These are phyloP conservation scores for Oligia latruncula DNA, from an alignment of 2,888 invertebrate species.

Conservation along the genomic window DNA sequence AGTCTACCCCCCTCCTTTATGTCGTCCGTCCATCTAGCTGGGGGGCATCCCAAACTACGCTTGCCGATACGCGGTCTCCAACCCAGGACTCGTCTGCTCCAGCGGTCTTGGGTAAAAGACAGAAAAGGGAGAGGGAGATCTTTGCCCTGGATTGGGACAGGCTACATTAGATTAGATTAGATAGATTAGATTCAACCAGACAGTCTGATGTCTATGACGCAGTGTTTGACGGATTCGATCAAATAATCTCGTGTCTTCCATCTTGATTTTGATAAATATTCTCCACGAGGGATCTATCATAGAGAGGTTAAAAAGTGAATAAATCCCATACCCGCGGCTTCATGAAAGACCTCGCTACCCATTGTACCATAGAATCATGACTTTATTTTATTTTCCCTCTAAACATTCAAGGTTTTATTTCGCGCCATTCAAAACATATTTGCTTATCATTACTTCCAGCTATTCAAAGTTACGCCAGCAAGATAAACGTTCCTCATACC, in stretches of 20 bases:
- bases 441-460: slow-evolving; percentile 56
- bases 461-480: slow-evolving; percentile 50
- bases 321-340: not conserved
- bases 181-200: not conserved
- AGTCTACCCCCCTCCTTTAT: too few relatives aligned
- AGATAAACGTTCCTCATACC: slow-evolving; percentile 63
- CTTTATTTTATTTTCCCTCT: slow-evolving; percentile 22
- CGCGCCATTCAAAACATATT: slow-evolving; percentile 58
- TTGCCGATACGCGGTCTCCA: too few relatives aligned
- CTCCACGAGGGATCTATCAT: not conserved
- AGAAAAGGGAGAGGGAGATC: too few relatives aligned
- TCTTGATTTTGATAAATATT: not conserved
- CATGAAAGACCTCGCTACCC: slow-evolving; percentile 10
- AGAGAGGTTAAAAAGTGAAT: not conserved
- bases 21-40: too few relatives aligned
- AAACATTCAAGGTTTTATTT: slow-evolving; percentile 38
- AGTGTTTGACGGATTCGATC: not conserved
- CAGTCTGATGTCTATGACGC: not conserved
- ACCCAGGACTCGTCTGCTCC: too few relatives aligned
- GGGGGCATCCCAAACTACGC: too few relatives aligned
- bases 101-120: too few relatives aligned
- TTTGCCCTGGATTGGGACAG: too few relatives aligned
- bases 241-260: not conserved
- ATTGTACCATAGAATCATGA: not conserved
- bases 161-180: too few relatives aligned